These are phyloP conservation scores for Heliconius charithonia DNA, from an alignment of 2,888 invertebrate species.

Conservation along the genomic window DNA sequence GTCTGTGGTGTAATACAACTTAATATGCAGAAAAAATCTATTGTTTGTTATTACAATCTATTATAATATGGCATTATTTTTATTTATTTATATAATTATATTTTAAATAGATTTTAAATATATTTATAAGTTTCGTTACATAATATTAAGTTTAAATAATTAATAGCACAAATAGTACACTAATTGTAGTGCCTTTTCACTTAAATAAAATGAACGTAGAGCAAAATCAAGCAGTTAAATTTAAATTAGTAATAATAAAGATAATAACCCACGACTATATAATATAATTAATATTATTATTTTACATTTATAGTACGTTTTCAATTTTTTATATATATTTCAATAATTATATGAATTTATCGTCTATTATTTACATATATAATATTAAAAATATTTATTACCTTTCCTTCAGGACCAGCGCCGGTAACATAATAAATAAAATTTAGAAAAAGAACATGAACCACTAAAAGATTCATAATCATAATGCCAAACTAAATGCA, in stretches of 20 bases:
- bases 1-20: neutral
- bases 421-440: slow-evolving; percentile 66
- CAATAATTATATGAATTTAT: too few species aligned
- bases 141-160: neutral
- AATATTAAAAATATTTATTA: slow-evolving; percentile 53
- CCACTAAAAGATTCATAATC: slow-evolving; percentile 70
- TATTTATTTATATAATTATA: neutral
- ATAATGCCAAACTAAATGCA: slow-evolving; percentile 60
- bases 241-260: slow-evolving; percentile 40
- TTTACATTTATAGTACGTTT: neutral
- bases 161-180: neutral
- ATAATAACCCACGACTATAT: slow-evolving; percentile 26
- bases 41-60: neutral
- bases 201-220: slow-evolving; percentile 38
- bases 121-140: neutral
- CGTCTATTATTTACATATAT: neutral
- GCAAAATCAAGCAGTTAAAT: slow-evolving; percentile 38
- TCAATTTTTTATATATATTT: neutral
- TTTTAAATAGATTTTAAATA: neutral
- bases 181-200: slow-evolving; percentile 34
- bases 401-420: slow-evolving; percentile 71
- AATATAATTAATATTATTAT: neutral
- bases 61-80: neutral
- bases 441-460: slow-evolving; percentile 68
- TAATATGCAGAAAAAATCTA: neutral